Evolutionary conservation across 2,888 invertebrate genomes (phyloP), one percentile per base, ranked within the genome.

Genomic region (Himalopsyche japonica): DNA sequence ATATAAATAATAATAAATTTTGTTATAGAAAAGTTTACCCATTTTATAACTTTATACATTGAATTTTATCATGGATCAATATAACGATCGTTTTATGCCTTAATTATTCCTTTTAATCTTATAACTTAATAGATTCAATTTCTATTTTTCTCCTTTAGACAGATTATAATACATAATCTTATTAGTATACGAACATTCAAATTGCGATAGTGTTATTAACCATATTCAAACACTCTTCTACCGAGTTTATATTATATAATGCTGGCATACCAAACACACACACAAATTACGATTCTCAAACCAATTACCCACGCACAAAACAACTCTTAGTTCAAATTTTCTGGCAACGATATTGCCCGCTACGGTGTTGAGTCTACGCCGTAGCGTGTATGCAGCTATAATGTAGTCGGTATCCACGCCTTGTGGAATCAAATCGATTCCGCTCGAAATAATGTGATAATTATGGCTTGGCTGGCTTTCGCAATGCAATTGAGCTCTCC

Each of bases 361-460:
- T 70, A 70, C 70, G 70, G 30, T 15, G 70, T 70, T 30, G 30
- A 70, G 70, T 30, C 70, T 70, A 70, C 70, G 70, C 30, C 70
- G 70, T 27, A 27, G 20, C 70, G 70, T 70, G 27, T 70, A 27
- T 70, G 70, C 70, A 70, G 0, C 70, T 70, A 70, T 30, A 70
- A 70, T 70, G 12, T 24, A 70, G 70, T 15, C 15, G 70, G 70
- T 27, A 70, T 70, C 70, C 30, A 70, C 70, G 70, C 70, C 27
- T 70, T 70, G 77, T 34, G 34, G 43, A 77, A 77, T 77, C 77
- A 77, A 77, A 77, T 77, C 77, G 77, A 77, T 77, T 77, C 77
- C 77, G 77, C 77, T 43, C 43, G 37, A 77, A 77, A 34, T 77
- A 43, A 43, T 77, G 77, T 77, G 77, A 77, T 77, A 77, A 77